Evolutionary conservation across 2,888 invertebrate species (phyloP), one percentile per base, ranked within the genome.

Genomic region (Tanytarsus gracilentus): DNA sequence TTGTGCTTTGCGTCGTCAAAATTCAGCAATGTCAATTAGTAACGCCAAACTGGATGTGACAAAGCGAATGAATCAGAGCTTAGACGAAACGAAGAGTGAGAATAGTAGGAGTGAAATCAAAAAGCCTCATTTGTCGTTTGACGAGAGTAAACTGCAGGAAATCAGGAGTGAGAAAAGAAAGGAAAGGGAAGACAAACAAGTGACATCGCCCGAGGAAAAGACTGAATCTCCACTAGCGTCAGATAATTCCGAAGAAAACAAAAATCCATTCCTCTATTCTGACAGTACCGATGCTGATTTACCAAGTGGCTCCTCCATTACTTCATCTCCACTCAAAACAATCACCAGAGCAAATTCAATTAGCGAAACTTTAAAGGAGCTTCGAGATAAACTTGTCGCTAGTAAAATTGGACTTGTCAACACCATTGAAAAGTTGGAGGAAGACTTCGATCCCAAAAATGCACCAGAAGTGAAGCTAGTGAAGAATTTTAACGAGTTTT

Each of bases 1-100:
- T 3, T 91, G 93, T 69, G 92, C 91, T 4, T 80, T 93, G 61
- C 77, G 93, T 62, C 78, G 92, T 26, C 90, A 90, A 71, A 88
- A 88, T 68, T 89, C 89, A 3, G 85, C 87, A 48, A 84, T 86
- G 40, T 88, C 86, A 61, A 76, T 88, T 48, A 82, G 81, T 62
- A 79, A 78, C 40, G 64, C 66, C 9, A 78, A 77, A 67, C 69
- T 81, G n/a, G 75, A 76, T 48, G 75, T 74, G 7, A 78, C 76
- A 2, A 84, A 82, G 69, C 78, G 84, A 64, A 80, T 84, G 69
- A 85, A 86, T 71, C 81, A 84, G 62, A 88, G 88, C 68, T 76
- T 86, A 59, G 89, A 90, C 67, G 89, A 89, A 68, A 83, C 81
- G 63, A 77, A 77, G 1, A 74, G 78, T 23, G 73, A 77, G 29